Conservation (phyloP, 2,113 vertebrate species). For the Gavia stellata region DNA sequence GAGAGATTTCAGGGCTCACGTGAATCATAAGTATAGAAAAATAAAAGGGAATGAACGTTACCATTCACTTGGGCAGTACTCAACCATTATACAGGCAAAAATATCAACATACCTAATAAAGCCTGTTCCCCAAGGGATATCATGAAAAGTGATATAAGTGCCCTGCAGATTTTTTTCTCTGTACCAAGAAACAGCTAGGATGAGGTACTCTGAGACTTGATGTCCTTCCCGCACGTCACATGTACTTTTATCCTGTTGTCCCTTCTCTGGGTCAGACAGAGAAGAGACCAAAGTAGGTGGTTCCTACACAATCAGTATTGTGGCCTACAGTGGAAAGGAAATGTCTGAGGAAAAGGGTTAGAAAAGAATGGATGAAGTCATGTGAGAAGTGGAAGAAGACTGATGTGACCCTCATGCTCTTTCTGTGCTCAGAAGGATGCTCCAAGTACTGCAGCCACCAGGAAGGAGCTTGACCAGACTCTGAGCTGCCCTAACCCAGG, state of each 20-base stretch:
- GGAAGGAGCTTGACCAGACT: background rate
- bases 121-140: background rate
- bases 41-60: background rate
- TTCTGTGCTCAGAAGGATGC: background rate
- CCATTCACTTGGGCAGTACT: background rate
- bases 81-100: background rate
- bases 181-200: background rate
- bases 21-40: background rate
- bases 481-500: background rate
- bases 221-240: background rate
- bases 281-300: background rate
- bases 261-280: background rate
- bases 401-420: background rate
- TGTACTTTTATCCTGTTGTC: background rate
- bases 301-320: background rate
- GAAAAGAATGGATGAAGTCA: background rate
- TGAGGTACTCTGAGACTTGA: background rate
- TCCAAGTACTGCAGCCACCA: background rate
- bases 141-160: background rate
- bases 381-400: background rate
- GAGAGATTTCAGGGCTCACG: background rate
- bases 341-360: background rate
- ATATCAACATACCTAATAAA: background rate
- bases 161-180: background rate
- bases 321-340: background rate